phyloP scores from a whole-genome alignment of 2,797 vertebrate species.

The Gadopsis marmoratus region DNA sequence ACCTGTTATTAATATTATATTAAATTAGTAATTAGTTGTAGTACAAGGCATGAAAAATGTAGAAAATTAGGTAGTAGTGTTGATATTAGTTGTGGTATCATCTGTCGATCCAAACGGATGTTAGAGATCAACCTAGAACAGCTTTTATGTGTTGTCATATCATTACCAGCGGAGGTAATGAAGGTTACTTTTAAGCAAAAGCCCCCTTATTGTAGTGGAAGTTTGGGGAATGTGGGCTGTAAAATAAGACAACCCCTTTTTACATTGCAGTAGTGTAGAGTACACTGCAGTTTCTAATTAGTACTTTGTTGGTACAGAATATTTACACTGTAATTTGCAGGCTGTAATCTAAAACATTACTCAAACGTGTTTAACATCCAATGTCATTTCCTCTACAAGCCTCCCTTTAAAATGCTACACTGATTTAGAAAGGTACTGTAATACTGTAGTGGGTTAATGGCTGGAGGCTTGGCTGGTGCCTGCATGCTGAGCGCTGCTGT shows the following conservation, averaged over 20 bases:
- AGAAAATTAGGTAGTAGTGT: background rate
- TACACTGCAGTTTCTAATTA: background rate
- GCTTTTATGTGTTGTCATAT: background rate
- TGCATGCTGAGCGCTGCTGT: conserved; percentile 47
- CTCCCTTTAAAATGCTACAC: conserved; percentile 1
- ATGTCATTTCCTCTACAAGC: background rate
- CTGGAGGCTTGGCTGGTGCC: conserved; percentile 32
- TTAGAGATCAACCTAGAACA: background rate
- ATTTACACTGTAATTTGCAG: background rate
- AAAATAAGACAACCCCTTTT: background rate
- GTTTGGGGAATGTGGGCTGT: background rate
- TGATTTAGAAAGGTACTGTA: conserved; percentile 17
- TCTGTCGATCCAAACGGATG: background rate
- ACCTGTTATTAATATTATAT: background rate
- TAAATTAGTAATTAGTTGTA: no score
- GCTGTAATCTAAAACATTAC: background rate
- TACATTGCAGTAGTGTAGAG: no score
- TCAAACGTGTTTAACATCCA: background rate
- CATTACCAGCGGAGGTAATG: background rate
- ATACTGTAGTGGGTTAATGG: conserved; percentile 31
- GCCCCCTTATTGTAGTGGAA: background rate
- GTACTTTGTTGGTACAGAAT: background rate
- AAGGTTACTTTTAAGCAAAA: background rate
- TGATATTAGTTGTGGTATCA: background rate
- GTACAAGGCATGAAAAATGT: background rate